Conservation (phyloP, 2,797 vertebrate species). For the Nasua narica region DNA sequence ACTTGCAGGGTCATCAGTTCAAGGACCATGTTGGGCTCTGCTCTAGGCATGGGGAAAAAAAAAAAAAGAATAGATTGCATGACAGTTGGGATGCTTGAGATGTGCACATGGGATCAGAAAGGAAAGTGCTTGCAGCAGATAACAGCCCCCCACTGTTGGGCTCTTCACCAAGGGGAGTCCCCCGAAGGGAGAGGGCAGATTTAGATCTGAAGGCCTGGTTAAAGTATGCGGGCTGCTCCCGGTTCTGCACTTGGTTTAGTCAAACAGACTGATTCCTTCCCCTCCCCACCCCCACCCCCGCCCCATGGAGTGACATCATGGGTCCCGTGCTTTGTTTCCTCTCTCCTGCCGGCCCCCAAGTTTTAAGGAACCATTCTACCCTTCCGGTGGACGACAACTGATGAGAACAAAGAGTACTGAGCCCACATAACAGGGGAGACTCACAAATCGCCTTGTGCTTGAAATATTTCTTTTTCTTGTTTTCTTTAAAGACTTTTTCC, state of each 20-base stretch:
- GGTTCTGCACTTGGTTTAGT: background rate
- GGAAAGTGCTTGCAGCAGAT: background rate
- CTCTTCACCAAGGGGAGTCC: background rate
- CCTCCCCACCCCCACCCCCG: rapidly evolving
- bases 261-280: rapidly evolving
- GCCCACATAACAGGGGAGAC: background rate
- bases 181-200: rapidly evolving
- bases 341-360: background rate
- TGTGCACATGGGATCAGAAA: background rate
- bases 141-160: rapidly evolving
- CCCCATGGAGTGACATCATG: background rate
- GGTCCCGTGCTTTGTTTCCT: background rate
- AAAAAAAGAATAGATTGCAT: background rate
- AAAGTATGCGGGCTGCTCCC: rapidly evolving
- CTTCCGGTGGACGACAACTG: background rate
- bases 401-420: background rate
- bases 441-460: background rate
- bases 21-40: background rate
- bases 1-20: no score
- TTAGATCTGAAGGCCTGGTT: background rate
- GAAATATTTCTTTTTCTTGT: background rate
- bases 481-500: background rate
- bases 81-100: background rate
- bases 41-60: background rate
- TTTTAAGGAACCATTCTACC: background rate